phyloP scores from a whole-genome alignment of 2,797 vertebrate genomes.

The Anomalospiza imberbis region DNA sequence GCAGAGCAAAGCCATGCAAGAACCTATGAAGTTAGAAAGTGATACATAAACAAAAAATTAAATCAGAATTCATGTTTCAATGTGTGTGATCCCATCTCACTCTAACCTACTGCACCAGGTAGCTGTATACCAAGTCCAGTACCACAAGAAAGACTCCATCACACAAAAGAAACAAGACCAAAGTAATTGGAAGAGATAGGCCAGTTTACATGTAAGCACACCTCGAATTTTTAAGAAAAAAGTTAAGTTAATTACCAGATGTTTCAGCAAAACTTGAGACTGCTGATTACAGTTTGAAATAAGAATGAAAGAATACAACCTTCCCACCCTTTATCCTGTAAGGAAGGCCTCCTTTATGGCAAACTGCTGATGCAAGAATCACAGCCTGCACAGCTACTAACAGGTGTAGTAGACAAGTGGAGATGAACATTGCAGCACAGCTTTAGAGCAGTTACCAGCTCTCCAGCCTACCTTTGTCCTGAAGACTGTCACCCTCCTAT shows the following conservation, averaged over 20 bases:
- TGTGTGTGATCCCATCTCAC: neutral
- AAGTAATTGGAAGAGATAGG: neutral
- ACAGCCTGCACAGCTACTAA: neutral
- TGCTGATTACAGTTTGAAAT: neutral
- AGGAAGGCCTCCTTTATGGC: neutral
- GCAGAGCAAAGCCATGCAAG: neutral
- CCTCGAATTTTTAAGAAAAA: neutral
- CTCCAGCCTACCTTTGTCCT: neutral
- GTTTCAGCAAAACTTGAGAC: neutral
- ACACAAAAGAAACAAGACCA: neutral
- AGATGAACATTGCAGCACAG: neutral
- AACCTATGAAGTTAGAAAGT: neutral
- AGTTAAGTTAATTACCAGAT: neutral
- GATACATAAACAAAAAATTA: neutral
- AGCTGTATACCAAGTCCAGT: neutral
- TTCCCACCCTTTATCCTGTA: neutral
- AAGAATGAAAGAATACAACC: neutral
- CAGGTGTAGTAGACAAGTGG: neutral
- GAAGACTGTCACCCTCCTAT: neutral
- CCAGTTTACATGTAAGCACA: neutral
- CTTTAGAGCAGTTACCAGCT: neutral
- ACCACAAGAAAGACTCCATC: neutral
- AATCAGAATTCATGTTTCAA: neutral
- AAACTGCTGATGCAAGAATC: neutral
- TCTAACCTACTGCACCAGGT: neutral